These are phyloP conservation scores for Poeciliopsis prolifica DNA, from an alignment of 2,113 vertebrate genomes.

Conservation along the genomic window DNA sequence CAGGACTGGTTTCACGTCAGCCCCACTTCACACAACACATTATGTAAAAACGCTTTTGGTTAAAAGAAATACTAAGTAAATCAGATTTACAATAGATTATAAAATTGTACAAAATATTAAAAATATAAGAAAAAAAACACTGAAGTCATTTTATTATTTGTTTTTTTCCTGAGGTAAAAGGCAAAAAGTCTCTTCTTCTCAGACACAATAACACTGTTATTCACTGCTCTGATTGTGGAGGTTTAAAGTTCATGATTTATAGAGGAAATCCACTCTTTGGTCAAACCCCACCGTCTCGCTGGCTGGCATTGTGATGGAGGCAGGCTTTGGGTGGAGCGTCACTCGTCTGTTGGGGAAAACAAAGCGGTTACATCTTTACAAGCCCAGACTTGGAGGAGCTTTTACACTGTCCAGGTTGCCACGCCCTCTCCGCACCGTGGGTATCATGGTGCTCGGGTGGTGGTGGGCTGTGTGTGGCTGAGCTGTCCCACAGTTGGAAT, in stretches of 20 bases:
- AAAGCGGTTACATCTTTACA: slow-evolving; percentile 12
- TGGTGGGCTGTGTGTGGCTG: slow-evolving; percentile 4
- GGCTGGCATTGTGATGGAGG: slow-evolving; percentile 1
- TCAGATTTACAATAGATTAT: neutral
- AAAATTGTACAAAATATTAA: neutral
- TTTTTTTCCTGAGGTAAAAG: slow-evolving; percentile 2
- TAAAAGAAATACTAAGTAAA: too few relatives aligned
- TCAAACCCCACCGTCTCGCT: neutral
- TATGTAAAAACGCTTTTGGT: neutral
- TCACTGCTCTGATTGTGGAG: neutral
- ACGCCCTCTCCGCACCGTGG: slow-evolving; percentile 37
- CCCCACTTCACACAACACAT: slow-evolving; percentile 12
- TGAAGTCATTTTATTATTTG: neutral
- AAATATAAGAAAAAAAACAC: neutral
- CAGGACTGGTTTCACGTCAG: slow-evolving; percentile 73
- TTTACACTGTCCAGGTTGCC: neutral
- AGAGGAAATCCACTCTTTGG: slow-evolving; percentile 1
- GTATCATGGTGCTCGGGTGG: neutral
- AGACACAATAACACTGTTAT: neutral
- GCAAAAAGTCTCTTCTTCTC: neutral
- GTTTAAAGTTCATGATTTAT: neutral
- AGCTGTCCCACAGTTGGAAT: neutral
- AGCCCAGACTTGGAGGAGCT: slow-evolving; percentile 35
- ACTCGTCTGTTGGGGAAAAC: slow-evolving; percentile 17
- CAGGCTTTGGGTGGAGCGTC: slow-evolving; percentile 44